A percentile compares a stretch with the other conserved stretches of the same genome.
These are phyloP conservation scores for Vultur gryphus DNA, from an alignment of 2,797 vertebrate species.

Conservation along the genomic window DNA sequence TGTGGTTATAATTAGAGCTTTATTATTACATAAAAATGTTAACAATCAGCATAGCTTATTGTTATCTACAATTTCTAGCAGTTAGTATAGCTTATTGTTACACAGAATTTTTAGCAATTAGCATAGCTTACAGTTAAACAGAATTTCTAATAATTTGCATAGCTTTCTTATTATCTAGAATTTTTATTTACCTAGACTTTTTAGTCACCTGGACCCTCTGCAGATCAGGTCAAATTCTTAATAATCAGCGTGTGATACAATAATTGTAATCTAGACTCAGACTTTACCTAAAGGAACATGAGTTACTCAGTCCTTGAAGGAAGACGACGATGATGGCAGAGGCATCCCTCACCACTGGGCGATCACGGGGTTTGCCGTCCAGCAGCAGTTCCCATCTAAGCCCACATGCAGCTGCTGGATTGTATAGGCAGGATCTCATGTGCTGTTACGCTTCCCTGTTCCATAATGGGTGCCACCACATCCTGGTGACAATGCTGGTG, in stretches of 20 bases:
- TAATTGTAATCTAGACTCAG: background rate
- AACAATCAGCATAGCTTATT: background rate
- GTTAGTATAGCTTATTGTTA: background rate
- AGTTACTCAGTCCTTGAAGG: background rate
- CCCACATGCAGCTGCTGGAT: background rate
- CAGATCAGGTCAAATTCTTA: background rate
- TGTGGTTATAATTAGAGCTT: background rate
- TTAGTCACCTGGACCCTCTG: background rate
- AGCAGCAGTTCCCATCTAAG: background rate
- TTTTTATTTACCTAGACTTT: background rate
- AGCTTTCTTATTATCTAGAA: background rate
- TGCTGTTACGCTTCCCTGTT: background rate
- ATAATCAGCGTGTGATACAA: background rate
- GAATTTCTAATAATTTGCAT: background rate
- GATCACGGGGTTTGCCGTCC: background rate
- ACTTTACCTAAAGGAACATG: background rate
- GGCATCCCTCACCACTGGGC: background rate
- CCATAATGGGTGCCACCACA: background rate
- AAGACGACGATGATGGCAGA: fast-evolving
- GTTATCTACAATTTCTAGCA: background rate
- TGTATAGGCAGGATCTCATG: background rate
- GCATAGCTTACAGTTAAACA: background rate
- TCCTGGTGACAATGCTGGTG: background rate
- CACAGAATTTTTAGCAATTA: background rate
- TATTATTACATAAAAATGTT: background rate